phyloP scores from a whole-genome alignment of 1,140 invertebrate species.

The Trissolcus basalis region DNA sequence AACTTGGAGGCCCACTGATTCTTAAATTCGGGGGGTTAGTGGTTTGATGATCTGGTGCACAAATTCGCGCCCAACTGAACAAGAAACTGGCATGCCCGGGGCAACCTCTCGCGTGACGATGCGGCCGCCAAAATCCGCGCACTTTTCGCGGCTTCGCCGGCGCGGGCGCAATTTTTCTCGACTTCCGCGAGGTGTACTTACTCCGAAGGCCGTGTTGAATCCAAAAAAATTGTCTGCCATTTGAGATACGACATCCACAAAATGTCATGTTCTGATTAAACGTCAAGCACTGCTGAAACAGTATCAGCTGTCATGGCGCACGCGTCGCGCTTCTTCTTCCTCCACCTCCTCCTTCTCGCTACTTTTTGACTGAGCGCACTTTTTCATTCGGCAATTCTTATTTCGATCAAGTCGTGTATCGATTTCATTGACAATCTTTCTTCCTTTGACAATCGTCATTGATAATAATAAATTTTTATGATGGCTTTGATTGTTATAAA shows the following conservation, averaged over 20 bases:
- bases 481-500: no score
- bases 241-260: conserved; percentile 81
- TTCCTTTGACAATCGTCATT: no score
- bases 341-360: no score
- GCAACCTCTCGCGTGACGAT: background rate
- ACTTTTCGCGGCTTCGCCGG: conserved; percentile 1
- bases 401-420: no score
- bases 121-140: conserved; percentile 8
- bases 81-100: background rate
- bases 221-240: conserved; percentile 90
- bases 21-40: background rate
- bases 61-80: background rate
- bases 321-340: conserved; percentile 6
- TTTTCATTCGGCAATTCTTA: no score
- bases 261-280: conserved; percentile 79
- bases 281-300: conserved; percentile 48
- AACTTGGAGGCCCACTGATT: background rate
- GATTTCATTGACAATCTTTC: no score
- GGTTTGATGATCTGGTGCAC: background rate
- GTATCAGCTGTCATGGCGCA: conserved; percentile 53
- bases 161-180: background rate
- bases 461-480: no score
- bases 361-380: no score
- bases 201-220: conserved; percentile 84
- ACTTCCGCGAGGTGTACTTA: conserved; percentile 73